Base-by-base conservation (phyloP, 37 sponge, comb jelly and placozoan species). In the Beroe forskalii region DNA sequence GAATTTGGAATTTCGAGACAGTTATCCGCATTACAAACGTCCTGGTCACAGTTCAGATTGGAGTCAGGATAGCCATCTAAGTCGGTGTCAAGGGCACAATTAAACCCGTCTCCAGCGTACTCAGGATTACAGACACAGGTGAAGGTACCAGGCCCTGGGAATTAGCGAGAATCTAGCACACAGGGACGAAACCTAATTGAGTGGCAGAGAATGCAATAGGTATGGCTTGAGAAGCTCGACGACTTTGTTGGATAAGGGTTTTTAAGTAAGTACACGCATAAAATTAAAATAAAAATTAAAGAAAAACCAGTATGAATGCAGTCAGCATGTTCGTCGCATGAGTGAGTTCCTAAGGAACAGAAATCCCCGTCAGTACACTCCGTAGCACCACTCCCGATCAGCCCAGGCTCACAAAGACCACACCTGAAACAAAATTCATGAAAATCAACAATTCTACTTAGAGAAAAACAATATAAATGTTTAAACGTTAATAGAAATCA, bases 31-130 rank as follows among this genome's bases (percentile, higher is more conserved):
- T 20, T 28, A 75, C 32, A 80, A 6, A 27, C 30, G 1, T 20
- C n/a, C 0, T 22, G 27, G 25, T 80, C 17, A 42, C 86, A 80
- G 91, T 91, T 92, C 1, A 92, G 62, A 2, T 24, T 12, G 14
- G 43, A 61, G 91, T 96, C 92, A 22, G 95, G 93, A 2, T 93
- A 36, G 0, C 97, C 95, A 90, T 96, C 97, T 0, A 93, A 48
- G 43, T 96, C 97, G 35, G 90, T 89, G 83, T 93, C 95, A 60
- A 91, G 90, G 55, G 90, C 90, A 41, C 96, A 95, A 39, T 93
- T 89, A 17, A 4, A 90, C 2, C 94, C 93, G 62, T 95, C 93
- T 33, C 96, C 96, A 44, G 93, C 80, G 14, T 60, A 67, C 24
- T 42, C 72, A 28, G 64, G 24, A 32, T 91, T 90, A 92, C 95